Evolutionary conservation across 2,888 invertebrate species (phyloP), one percentile per base, ranked within the genome.

Genomic region (Acanthoscelides obtectus): DNA sequence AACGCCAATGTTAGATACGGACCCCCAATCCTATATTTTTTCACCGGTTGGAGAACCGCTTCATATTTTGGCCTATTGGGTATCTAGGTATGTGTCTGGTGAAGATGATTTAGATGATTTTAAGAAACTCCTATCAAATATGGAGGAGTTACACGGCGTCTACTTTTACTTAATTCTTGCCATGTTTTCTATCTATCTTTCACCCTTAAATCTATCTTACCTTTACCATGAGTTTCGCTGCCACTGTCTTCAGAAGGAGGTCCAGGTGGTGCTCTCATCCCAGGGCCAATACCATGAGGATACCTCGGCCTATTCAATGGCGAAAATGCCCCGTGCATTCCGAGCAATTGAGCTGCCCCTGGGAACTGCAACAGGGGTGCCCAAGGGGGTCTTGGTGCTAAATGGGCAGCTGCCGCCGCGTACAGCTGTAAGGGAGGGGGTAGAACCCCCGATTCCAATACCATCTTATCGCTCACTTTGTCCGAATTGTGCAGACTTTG

Each of bases 391-490:
- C 90, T 88, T 87, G 90, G 91, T 72, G 88, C 86, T 74, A 89
- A 87, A 81, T 90, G 90, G 63, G 90, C 90, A 81, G 91, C 90
- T 80, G 91, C 91, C 83, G 91, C 91, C 81, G 91, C 91, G 84
- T 91, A 92, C 79, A 91, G 86, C 82, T 91, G 90, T 84, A 92
- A 86, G 80, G 91, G 90, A 81, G 91, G 90, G 86, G 92, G 92
- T 86, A 92, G 85, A 79, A 90, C 91, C 75, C 83, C 86, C 84
- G 84, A 83, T 83, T 90, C 91, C 83, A 91, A 86, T 86, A 91
- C 91, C 91, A 91, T 91, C 80, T 83, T 85, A 22, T 74, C 72
- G 72, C 74, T 76, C 78, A 78, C 77, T 77, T 78, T 79, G 79
- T 72, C 45, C 45, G 45, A 45, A 45, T 12, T 45, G 17, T 71